These are phyloP conservation scores for Cuculus canorus DNA, from an alignment of 2,797 vertebrate genomes.

Conservation along the genomic window DNA sequence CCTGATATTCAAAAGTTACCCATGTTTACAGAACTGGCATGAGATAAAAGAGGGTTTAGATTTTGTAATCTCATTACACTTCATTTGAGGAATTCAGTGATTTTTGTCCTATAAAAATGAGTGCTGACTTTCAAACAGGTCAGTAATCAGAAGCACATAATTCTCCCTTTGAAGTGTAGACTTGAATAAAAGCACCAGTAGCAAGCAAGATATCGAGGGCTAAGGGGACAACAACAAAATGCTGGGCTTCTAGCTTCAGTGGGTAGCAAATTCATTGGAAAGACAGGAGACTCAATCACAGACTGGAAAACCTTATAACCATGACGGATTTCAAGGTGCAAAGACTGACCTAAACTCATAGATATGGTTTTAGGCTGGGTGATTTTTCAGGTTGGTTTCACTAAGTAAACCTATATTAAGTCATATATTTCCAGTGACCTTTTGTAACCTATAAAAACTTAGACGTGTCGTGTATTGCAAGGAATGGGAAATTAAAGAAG, in stretches of 20 bases:
- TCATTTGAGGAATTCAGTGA: not conserved
- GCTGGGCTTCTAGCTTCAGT: not conserved
- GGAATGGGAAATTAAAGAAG: not conserved
- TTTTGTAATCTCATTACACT: not conserved
- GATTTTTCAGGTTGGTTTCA: not conserved
- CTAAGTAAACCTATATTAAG: not conserved
- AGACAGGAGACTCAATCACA: not conserved
- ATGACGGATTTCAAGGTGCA: not conserved
- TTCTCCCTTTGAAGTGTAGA: not conserved
- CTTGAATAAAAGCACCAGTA: not conserved
- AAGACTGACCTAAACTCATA: not conserved
- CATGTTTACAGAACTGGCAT: not conserved
- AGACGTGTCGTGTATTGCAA: not conserved
- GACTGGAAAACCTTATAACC: not conserved
- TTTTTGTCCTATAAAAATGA: not conserved
- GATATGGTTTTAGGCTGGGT: not conserved
- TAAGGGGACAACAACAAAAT: not conserved
- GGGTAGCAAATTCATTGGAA: not conserved
- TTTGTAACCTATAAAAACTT: not conserved
- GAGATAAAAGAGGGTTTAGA: not conserved
- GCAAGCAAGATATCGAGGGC: rapidly evolving
- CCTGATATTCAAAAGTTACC: not conserved
- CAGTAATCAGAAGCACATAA: not conserved
- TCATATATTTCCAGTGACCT: not conserved
- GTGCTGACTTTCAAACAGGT: not conserved